Percentiles rank a stretch among this genome's conserved stretches.
Evolutionary conservation across 2,113 vertebrate genomes (phyloP).

Genomic region (Rhegmatorhina hoffmannsi): DNA sequence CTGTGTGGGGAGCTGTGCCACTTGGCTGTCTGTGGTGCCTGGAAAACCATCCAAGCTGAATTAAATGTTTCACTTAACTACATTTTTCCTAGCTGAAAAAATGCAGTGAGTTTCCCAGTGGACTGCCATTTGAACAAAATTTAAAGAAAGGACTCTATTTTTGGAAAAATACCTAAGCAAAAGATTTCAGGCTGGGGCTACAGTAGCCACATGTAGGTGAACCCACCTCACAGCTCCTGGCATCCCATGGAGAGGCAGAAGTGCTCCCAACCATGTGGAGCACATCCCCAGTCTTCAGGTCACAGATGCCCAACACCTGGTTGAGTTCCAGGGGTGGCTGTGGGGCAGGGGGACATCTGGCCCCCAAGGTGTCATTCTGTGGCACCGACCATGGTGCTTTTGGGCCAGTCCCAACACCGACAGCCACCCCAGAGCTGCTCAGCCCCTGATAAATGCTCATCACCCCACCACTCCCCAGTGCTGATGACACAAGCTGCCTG

Average conservation of each 20-base stretch:
- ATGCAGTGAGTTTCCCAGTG: neutral
- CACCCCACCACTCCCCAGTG: neutral
- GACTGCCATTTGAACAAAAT: neutral
- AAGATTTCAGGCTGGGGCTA: neutral
- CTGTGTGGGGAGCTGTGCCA: fast-evolving
- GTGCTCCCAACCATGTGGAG: neutral
- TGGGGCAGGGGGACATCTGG: neutral
- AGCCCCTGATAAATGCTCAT: neutral
- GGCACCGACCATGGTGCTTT: neutral
- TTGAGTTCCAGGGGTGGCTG: neutral
- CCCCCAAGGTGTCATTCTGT: neutral
- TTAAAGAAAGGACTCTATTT: neutral
- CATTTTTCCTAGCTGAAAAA: neutral
- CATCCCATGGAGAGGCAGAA: neutral
- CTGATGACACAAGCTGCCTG: neutral
- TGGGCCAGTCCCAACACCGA: fast-evolving
- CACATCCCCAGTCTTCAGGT: neutral
- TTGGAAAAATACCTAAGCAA: neutral
- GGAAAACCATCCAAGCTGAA: neutral
- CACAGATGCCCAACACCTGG: neutral
- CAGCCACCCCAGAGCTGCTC: neutral
- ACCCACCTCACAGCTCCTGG: fast-evolving
- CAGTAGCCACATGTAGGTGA: neutral
- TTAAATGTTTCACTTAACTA: neutral
- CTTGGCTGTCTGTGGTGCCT: fast-evolving